Base-by-base conservation (phyloP, 2,797 vertebrate species). In the Chloroceryle amazona region DNA sequence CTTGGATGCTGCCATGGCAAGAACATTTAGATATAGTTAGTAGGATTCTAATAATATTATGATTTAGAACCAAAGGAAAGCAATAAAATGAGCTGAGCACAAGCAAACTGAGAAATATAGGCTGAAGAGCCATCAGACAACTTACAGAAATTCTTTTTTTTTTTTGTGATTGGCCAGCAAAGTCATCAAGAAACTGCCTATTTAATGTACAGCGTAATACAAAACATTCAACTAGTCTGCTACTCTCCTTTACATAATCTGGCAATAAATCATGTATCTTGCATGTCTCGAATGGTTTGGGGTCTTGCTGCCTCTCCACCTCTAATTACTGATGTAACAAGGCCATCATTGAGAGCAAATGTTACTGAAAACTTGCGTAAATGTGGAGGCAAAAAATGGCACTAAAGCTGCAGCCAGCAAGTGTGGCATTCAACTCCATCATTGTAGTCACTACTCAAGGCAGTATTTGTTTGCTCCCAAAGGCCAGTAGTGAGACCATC, bases 321-420 rank as follows among this genome's bases (percentile, higher is more conserved):
- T 92, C 63, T 66, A 66, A 90, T 58, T 83, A 86, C 3, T 62
- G 54, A 75, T 18, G 21, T 35, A 67, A 89, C 79, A 91, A 81
- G n/a, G 39, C 18, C 11, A 6, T 54, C 65, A 76, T 0, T 54
- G 65, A 89, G 26, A 67, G 28, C 3, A 57, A 72, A 25, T 4
- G 9, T 29, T 67, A 70, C 47, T 63, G 71, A 85, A 87, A 72
- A 68, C 52, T 44, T 75, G 28, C 10, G 22, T 8, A 90, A 85
- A 86, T 13, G 33, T 62, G 60, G 21, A 71, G 25, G 19, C 7
- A 8, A 51, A 81, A 86, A 95, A 66, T 8, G 13, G 20, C 28
- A 61, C 37, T 70, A 70, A 89, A 78, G 51, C 12, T 39, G 71
- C 61, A 81, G 29, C 81, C 57, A 81, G 29, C 76, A 47, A 91